These are phyloP conservation scores for Lepus townsendii DNA, from an alignment of 2,797 vertebrate genomes.

Conservation along the genomic window DNA sequence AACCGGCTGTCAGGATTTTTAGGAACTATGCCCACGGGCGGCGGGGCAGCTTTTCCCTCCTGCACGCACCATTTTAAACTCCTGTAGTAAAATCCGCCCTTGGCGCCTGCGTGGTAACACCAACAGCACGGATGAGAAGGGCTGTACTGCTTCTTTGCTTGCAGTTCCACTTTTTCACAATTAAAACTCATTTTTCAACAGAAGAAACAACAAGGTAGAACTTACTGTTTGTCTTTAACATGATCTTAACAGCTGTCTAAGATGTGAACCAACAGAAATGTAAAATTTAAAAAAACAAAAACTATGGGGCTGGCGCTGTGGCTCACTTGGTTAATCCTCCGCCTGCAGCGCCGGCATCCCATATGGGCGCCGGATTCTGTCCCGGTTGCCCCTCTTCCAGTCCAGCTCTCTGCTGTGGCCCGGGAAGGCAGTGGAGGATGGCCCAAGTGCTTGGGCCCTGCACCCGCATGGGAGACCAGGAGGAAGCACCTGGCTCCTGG, in stretches of 20 bases:
- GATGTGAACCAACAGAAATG: neutral
- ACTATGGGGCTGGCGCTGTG: no score
- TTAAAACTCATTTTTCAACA: neutral
- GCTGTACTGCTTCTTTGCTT: neutral
- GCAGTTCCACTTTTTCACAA: neutral
- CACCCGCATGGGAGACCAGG: no score
- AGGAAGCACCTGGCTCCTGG: no score
- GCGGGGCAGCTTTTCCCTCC: neutral
- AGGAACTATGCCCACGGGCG: neutral
- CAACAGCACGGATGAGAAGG: neutral
- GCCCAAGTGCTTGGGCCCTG: no score
- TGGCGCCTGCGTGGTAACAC: neutral
- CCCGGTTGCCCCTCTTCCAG: no score
- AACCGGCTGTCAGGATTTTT: neutral
- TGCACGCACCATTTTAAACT: neutral
- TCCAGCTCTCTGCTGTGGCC: no score
- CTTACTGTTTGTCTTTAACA: neutral
- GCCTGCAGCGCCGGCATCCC: no score
- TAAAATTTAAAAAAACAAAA: slow-evolving; percentile 3
- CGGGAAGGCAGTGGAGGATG: no score
- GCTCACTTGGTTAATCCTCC: no score
- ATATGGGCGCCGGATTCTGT: no score
- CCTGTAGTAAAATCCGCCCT: neutral
- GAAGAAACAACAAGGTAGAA: neutral
- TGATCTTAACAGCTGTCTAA: neutral